Evolutionary conservation across 1,140 invertebrate genomes (phyloP), one percentile per base, ranked within the genome.

Genomic region (Brachionus angularis): DNA sequence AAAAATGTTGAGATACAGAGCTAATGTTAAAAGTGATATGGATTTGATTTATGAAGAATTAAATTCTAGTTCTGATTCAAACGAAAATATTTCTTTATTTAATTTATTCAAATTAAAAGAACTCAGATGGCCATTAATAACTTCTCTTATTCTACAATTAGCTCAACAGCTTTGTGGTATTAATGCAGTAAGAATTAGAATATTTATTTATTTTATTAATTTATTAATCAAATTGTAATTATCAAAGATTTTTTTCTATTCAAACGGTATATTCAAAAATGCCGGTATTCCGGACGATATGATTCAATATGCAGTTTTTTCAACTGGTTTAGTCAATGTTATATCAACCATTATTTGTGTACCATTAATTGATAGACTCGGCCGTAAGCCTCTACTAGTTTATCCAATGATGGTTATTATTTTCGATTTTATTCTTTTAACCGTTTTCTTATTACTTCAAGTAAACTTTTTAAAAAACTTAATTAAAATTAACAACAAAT

Each of bases 121-220:
- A 31, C 29, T 47, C 47, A 42, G 47, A 50, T 70, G 67, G 67
- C n/a, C 67, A 4, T 31, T 70, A 7, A 50, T 70, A 3, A 70
- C 46, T n/a, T 7, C 67, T 25, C 16, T 70, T 2, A 4, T 47
- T 42, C 18, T 70, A 23, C 67, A 70, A 44, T 14, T 70, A 12
- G 18, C 67, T 18, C 90, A 93, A 79, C 91, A 93, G 79, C 83
- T 90, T 44, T 88, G 87, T 75, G 90, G 90, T 39, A 91, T 93
- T 34, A 93, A 93, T 81, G 89, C 90, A 61, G 27, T 42, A 42
- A 42, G 39, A 10, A 16, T 16, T 42, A 10, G 39, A 10, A 10
- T 42, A 42, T 16, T 16, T 10, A 42, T 42, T 10, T 16, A 42
- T 10, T 10, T 16, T 42, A 10, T 42, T 10, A 16, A 10, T 42